Conservation (phyloP, 2,113 vertebrate genomes). For the Calyptomena viridis region DNA sequence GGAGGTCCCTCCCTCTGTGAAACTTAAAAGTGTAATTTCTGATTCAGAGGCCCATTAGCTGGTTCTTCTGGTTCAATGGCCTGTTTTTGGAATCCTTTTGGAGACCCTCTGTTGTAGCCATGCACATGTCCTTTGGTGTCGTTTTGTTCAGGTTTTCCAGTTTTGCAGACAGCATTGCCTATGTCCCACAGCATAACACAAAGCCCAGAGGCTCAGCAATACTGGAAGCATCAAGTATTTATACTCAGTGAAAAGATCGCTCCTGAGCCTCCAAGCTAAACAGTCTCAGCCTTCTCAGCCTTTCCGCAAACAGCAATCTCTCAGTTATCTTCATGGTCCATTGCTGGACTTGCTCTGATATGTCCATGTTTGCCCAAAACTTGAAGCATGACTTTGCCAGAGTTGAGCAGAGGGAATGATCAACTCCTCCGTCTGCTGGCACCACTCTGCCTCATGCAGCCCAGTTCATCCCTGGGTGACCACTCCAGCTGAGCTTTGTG, state of each 20-base stretch:
- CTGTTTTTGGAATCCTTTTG: neutral
- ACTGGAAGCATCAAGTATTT: neutral
- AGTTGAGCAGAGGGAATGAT: neutral
- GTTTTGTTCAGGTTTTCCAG: neutral
- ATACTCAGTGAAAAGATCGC: neutral
- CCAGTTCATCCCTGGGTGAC: neutral
- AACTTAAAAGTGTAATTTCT: neutral
- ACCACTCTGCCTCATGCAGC: neutral
- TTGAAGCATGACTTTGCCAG: neutral
- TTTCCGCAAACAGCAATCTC: neutral
- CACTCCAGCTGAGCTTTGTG: neutral
- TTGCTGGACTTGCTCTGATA: neutral
- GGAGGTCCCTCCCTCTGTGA: neutral
- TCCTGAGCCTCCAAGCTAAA: neutral
- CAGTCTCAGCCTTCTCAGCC: neutral
- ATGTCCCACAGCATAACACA: neutral
- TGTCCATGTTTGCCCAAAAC: neutral
- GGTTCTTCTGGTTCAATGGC: neutral
- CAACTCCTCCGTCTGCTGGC: neutral
- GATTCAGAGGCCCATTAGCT: neutral
- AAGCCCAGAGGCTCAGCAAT: neutral
- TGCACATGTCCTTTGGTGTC: neutral
- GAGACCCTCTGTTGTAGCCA: neutral
- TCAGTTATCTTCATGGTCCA: neutral
- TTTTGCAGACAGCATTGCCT: neutral